Base-by-base conservation (phyloP, 2,797 vertebrate genomes). In the Nannoperca obscura region DNA sequence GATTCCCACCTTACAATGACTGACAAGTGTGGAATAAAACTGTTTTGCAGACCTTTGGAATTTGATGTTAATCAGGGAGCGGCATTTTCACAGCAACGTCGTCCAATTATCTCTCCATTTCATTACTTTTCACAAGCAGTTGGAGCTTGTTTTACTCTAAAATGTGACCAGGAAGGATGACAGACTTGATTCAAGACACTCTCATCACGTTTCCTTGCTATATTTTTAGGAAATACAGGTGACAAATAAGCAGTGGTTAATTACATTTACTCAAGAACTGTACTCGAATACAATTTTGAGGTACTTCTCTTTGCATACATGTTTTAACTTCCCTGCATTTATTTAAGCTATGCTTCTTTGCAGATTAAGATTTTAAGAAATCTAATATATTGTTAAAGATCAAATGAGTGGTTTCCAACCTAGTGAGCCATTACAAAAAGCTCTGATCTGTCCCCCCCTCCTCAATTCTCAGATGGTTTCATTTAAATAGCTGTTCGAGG, bases 1-100 rank as follows among this genome's bases (percentile, higher is more conserved):
- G 55, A 67, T 78, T 82, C 68, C 78, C 69, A 83, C 78, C 73
- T 81, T 61, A 81, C 38, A 72, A 17, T 42, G 61, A 81, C 70
- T 66, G 82, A 74, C 63, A 86, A 55, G 52, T 74, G 78, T 58
- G 58, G 50, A 66, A 70, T 54, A 54, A 66, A 89, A 71, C 20
- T 24, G 42, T 58, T 69, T 42, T 69, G 47, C 58, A 72, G 65
- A 68, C 57, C 27, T 79, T 47, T 49, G 68, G 58, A 80, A 50
- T 36, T 24, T 62, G 55, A 83, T 59, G 47, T 62, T 75, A 73
- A 80, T 81, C 60, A 66, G 34, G 12, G 24, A 59, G 32, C 15
- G 47, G 44, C 8, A 44, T 24, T 69, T 78, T 79, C 57, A 70
- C 24, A 52, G 57, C 58, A 66, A 9, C 20, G 50, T 47, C 27